Evolutionary conservation across 2,797 vertebrate genomes (phyloP).

Genomic region (Oreortyx pictus): DNA sequence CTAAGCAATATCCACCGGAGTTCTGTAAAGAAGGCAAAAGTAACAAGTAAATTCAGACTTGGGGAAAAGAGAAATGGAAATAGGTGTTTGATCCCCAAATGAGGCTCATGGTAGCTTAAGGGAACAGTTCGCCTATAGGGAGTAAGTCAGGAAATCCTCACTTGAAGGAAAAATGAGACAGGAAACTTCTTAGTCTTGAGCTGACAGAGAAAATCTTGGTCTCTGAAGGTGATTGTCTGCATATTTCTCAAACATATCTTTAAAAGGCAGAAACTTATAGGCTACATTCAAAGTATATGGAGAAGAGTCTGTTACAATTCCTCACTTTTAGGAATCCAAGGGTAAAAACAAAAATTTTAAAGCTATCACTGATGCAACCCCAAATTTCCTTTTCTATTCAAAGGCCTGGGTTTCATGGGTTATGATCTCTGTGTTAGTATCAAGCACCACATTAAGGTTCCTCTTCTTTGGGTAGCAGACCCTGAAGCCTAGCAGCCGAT

Average conservation of each 20-base stretch:
- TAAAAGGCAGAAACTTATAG: not conserved
- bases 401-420: not conserved
- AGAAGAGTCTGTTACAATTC: not conserved
- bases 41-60: not conserved
- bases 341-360: not conserved
- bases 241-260: not conserved
- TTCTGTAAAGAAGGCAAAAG: not conserved
- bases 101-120: not conserved
- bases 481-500: not conserved
- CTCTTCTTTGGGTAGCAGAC: not conserved
- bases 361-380: not conserved
- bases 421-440: not conserved
- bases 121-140: not conserved
- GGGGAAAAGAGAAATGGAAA: not conserved
- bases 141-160: not conserved
- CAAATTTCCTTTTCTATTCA: not conserved
- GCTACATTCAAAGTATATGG: not conserved
- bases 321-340: not conserved
- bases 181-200: not conserved
- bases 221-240: not conserved
- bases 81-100: not conserved
- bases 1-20: not conserved
- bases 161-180: not conserved
- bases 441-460: not conserved
- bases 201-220: not conserved